Evolutionary conservation across 2,113 vertebrate genomes (phyloP), one percentile per base, ranked within the genome.

Genomic region (Heterochromis multidens): DNA sequence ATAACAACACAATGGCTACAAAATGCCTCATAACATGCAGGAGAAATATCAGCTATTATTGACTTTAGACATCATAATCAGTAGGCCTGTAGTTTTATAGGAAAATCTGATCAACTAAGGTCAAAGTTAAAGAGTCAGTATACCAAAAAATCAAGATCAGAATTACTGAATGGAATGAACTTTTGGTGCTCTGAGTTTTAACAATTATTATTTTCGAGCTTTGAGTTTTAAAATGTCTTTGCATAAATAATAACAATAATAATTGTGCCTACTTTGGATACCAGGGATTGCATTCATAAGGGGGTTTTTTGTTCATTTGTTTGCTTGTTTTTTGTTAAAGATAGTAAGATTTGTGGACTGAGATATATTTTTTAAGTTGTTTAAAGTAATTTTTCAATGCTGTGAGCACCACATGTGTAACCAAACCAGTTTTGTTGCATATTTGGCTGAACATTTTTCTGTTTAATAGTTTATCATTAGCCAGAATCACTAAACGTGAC

Each of bases 301-400:
- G 43, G 25, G 37, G 10, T 72, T 72, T 72, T 67, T 67, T 67
- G 21, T 67, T 40, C 6, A 5, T n/a, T 1, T 29, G 12, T 57
- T 57, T 74, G 0, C 16, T 74, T 31, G 0, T 74, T 54, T 74
- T 52, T 27, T 74, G 46, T 54, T 74, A 52, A 52, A 74, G 54
- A n/a, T 10, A 56, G 10, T 57, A 5, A 25, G 19, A 0, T n/a
- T 33, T 74, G 19, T 52, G 17, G 17, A 19, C 6, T 49, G 3
- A 16, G 6, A 16, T 14, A 49, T 49, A 17, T 49, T 52, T 52
- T 4, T 43, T 49, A 6, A 6, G 6, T 52, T 52, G 19, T 52
- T 52, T 52, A 2, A 29, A 46, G 23, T 46, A 0, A 19, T 0
- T 21, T 72, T 74, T 52, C 25, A 31, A 31, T 74, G 11, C 9